A percentile compares a stretch with the other conserved stretches of the same genome.
Conservation (phyloP, 1,140 invertebrate species). For the Brevipalpus yothersi region DNA sequence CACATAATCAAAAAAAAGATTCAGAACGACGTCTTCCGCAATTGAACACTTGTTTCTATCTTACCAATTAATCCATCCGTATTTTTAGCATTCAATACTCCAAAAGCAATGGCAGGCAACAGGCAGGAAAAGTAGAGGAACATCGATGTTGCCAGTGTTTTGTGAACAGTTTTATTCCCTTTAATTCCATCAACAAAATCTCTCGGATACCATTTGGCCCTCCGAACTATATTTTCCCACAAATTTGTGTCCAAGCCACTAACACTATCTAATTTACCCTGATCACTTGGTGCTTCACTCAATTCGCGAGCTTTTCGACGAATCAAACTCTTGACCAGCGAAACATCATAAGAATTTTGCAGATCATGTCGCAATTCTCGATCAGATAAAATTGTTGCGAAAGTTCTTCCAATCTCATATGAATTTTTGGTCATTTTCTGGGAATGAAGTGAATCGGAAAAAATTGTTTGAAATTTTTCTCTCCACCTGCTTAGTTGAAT, state of each 20-base stretch:
- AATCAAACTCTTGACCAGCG: neutral
- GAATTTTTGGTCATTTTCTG: slow-evolving; percentile 13
- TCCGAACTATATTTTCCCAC: slow-evolving; percentile 17
- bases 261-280: neutral
- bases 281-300: neutral
- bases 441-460: too few species aligned
- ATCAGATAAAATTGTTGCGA: slow-evolving; percentile 14
- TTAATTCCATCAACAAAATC: slow-evolving; percentile 21
- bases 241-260: slow-evolving; percentile 12
- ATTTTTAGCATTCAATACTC: slow-evolving; percentile 26
- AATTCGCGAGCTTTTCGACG: neutral
- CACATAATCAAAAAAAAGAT: too few species aligned
- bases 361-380: slow-evolving; percentile 9
- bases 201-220: slow-evolving; percentile 15
- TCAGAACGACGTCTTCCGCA: too few species aligned
- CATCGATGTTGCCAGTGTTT: slow-evolving; percentile 20
- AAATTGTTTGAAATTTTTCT: too few species aligned
- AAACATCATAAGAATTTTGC: neutral
- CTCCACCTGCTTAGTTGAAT: too few species aligned
- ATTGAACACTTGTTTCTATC: neutral
- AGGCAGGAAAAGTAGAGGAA: slow-evolving; percentile 29
- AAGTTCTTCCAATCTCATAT: slow-evolving; percentile 15
- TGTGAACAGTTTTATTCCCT: slow-evolving; percentile 27
- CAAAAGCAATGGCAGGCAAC: slow-evolving; percentile 27
- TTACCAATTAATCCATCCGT: slow-evolving; percentile 24